Conservation (phyloP, 2,113 vertebrate species). For the Oreotrochilus melanogaster region DNA sequence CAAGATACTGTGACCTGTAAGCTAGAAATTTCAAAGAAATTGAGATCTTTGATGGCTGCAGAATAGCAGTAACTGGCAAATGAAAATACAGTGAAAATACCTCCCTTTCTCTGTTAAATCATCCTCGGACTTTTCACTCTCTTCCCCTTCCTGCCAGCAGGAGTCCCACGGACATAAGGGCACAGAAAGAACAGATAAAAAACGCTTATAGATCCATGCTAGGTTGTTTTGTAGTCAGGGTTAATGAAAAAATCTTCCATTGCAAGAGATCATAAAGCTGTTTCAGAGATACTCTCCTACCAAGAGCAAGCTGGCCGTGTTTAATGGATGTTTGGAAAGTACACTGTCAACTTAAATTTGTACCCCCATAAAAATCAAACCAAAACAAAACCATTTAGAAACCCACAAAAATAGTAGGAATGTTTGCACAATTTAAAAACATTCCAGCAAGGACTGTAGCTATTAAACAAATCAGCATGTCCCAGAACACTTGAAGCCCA, state of each 20-base stretch:
- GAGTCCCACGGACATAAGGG: neutral
- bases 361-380: neutral
- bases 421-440: constrained; percentile 30
- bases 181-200: neutral
- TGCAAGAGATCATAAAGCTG: neutral
- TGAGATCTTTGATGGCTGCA: neutral
- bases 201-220: rapidly evolving
- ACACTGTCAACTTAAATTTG: constrained; percentile 39
- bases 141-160: constrained; percentile 11
- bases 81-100: neutral
- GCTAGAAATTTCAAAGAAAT: neutral
- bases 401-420: constrained; percentile 21
- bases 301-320: neutral
- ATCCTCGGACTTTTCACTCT: neutral
- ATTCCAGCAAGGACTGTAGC: neutral
- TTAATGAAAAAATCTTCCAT: neutral
- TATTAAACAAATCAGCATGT: constrained; percentile 23
- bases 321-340: constrained; percentile 17
- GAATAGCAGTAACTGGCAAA: neutral
- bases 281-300: neutral
- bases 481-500: neutral
- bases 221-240: neutral
- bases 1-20: neutral
- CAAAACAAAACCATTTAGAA: neutral
- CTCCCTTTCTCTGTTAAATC: neutral